Base-by-base conservation (phyloP, 2,888 invertebrate species). In the Tetropium fuscum region DNA sequence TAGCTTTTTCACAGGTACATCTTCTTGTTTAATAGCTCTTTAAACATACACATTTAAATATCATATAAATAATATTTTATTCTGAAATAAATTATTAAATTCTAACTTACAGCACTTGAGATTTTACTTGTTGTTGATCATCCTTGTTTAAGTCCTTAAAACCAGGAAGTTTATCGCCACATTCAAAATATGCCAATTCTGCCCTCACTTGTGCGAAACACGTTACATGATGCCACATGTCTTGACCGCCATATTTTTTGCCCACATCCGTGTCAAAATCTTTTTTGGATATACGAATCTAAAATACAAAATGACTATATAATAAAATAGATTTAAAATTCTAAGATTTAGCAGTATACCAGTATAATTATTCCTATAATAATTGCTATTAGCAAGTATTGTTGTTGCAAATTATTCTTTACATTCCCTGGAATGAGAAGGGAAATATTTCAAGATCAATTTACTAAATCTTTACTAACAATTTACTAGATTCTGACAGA, bases 181-280 rank as follows among this genome's bases (percentile, higher is more conserved):
- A 83, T 27, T 87, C 91, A 75, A 87, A 88, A 81, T 89, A 98
- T 10, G 88, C 87, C 1, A 96, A 80, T 5, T 91, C 89, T 13
- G 86, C 84, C 30, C 95, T 85, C 0, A 88, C 75, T 74, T 93
- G 89, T 0, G 87, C 89, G 83, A 98, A 98, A 78, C 98, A 98
- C 59, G 92, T 90, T 1, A 95, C 80, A 81, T 98, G 98, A 80
- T 97, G 90, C 97, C 97, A 98, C 48, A 90, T 83, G 56, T 94
- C 89, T 73, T 91, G 87, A 0, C 95, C 95, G 0, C 95, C 95
- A 80, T 88, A 94, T 78, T 89, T 89, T 74, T 86, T 87, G 0
- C 92, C 94, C 13, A 91, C 84, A 71, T 93, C 93, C 43, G 89
- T 89, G 58, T 95, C 93, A 81, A 84, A 95, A 69, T 94, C 94